Percentiles rank a stretch among this genome's conserved stretches.
Conservation (phyloP, 2,113 vertebrate species). For the Nannospalax galili region DNA sequence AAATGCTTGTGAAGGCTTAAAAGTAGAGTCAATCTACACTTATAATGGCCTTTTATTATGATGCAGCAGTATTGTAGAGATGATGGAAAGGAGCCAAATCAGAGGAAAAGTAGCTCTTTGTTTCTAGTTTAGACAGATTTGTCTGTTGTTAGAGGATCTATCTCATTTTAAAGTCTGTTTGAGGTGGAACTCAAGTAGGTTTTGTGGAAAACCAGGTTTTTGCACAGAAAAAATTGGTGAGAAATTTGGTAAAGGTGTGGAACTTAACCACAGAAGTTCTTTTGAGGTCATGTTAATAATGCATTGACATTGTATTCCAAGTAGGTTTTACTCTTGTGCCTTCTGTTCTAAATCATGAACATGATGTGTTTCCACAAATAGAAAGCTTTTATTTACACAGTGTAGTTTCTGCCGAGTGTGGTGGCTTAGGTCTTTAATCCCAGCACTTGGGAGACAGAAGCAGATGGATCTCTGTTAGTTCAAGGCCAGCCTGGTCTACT, state of each 20-base stretch:
- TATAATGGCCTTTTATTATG: slow-evolving; percentile 26
- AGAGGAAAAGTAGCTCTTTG: slow-evolving; percentile 30
- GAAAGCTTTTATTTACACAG: slow-evolving; percentile 19
- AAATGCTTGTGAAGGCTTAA: slow-evolving; percentile 61
- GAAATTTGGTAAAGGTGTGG: not conserved
- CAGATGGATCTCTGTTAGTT: no score
- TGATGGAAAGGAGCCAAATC: slow-evolving; percentile 33
- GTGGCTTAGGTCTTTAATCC: no score
- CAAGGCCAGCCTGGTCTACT: no score
- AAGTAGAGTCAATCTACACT: not conserved
- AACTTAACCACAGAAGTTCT: slow-evolving; percentile 56
- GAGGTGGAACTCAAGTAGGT: slow-evolving; percentile 40
- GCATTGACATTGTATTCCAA: slow-evolving; percentile 46
- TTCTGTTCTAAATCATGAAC: slow-evolving; percentile 26
- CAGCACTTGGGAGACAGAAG: no score
- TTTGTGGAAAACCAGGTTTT: slow-evolving; percentile 69
- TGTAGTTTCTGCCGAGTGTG: no score
- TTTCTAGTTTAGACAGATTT: slow-evolving; percentile 52
- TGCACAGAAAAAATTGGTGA: not conserved
- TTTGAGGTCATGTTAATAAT: slow-evolving; percentile 67
- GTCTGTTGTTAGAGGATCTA: slow-evolving; percentile 30
- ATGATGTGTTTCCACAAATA: slow-evolving; percentile 33
- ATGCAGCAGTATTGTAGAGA: slow-evolving; percentile 58
- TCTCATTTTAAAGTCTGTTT: slow-evolving; percentile 44
- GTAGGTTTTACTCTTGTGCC: slow-evolving; percentile 5